Conservation (phyloP, 2,113 vertebrate species). For the Hypocryptadius cinnamomeus region DNA sequence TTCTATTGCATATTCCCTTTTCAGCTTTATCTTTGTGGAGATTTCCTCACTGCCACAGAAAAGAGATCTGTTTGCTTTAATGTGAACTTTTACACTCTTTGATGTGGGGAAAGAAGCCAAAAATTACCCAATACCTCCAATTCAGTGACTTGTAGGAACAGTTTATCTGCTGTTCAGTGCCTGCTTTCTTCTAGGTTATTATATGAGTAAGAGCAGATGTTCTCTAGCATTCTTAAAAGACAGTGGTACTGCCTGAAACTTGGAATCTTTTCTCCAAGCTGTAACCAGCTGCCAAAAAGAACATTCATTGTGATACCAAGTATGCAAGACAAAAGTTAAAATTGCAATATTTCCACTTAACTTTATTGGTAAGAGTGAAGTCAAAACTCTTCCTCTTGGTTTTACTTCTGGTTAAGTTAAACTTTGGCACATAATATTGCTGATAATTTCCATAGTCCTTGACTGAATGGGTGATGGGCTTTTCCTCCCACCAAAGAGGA, state of each 20-base stretch:
- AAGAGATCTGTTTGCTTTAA: background rate
- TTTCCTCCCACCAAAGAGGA: background rate
- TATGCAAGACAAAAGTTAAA: background rate
- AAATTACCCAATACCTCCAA: background rate
- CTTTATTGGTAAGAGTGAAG: background rate
- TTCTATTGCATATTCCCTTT: background rate
- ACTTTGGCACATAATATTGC: background rate
- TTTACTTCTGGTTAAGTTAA: background rate
- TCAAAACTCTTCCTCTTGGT: background rate
- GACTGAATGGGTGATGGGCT: background rate
- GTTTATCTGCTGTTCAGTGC: background rate
- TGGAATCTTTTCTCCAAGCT: background rate
- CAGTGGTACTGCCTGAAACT: background rate
- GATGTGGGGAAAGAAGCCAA: background rate
- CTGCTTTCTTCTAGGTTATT: background rate
- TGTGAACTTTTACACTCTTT: background rate
- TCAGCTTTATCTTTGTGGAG: background rate
- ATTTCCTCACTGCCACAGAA: background rate
- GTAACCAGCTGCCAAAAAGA: background rate
- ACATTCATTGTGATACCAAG: background rate
- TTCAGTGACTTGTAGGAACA: background rate
- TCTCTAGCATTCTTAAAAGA: background rate
- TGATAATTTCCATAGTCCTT: background rate
- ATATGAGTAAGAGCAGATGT: background rate
- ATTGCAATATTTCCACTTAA: background rate